Evolutionary conservation across 2,888 invertebrate genomes (phyloP), one percentile per base, ranked within the genome.

Genomic region (Embidobia sp.): DNA sequence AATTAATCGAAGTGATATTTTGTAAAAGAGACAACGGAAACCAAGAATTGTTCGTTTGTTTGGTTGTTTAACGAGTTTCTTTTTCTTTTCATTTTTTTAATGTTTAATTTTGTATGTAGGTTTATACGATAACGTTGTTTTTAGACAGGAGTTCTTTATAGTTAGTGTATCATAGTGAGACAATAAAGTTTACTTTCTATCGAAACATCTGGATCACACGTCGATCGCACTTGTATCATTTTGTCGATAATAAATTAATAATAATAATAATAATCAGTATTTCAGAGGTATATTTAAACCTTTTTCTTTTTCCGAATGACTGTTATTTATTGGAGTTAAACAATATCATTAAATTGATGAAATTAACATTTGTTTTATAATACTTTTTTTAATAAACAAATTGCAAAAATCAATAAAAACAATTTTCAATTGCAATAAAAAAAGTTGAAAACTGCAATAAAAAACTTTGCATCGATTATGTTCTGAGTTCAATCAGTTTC

Each of bases 41-140:
- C 13, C 7, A 19, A 27, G 18, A 59, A 64, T 59, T 48, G 57
- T 57, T 66, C 57, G 37, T 66, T 74, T 59, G 66, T 66, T 74
- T 74, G 74, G 27, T 74, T 74, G 74, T 74, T 74, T 53, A 40
- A 61, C 42, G 55, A 66, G 37, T 61, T 74, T 48, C 19, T 15
- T 64, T 67, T 73, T n/a, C n/a, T n/a, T n/a, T n/a, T n/a, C n/a
- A n/a, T n/a, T n/a, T n/a, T n/a, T n/a, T n/a, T 73, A 66, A 74
- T 57, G 66, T 74, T 74, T 67, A 66, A 67, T 74, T 67, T 74
- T 74, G 74, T 74, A 74, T 74, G 66, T 67, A 74, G 59, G 66
- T 74, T 61, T 74, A 74, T 66, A 59, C 10, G 31, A 67, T 67
- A 74, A 74, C 53, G 66, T 74, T 74, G 53, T 66, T 74, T 22